Evolutionary conservation across 2,797 vertebrate genomes (phyloP), one percentile per base, ranked within the genome.

Genomic region (Anolis apletophallus): DNA sequence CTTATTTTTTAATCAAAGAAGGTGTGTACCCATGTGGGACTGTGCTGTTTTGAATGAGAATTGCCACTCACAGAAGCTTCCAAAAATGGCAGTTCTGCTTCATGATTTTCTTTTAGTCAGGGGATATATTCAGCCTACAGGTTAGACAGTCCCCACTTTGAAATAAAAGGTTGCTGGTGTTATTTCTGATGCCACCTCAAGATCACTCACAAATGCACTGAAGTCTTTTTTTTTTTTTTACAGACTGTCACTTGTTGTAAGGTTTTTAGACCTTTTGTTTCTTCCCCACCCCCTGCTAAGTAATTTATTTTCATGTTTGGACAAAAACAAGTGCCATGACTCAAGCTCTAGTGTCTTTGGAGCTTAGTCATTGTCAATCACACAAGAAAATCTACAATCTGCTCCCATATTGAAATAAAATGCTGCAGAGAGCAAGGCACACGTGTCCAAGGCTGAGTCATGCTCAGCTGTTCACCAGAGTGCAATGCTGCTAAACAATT

Each of bases 341-440:
- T 95, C 94, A 94, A 26, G 91, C 88, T 78, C 71, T 77, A 88
- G 71, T 89, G 93, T 89, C 85, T 94, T 92, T 93, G 85, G 93
- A 68, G 54, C 93, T 95, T 95, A 94, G 93, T 95, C 93, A 95
- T 90, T 94, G 88, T 94, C 92, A 92, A 86, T 93, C 91, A 93
- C 90, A 91, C 68, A 71, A 87, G 83, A 92, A 89, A 92, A 94
- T 90, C 93, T 92, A 89, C 91, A 92, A 91, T 92, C 91, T 95
- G 91, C 77, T 92, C 91, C 94, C 73, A 68, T 85, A 91, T 93
- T 92, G 90, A 94, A 94, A 90, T 88, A 88, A 94, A 94, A 89
- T 83, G 86, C 91, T 94, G 94, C 88, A 91, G 93, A 92, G 90
- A 91, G 88, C 93, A 89, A 54, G 90, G 91, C 77, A 89, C n/a